Conservation (phyloP, 2,888 invertebrate genomes). For the Graphium colonna region DNA sequence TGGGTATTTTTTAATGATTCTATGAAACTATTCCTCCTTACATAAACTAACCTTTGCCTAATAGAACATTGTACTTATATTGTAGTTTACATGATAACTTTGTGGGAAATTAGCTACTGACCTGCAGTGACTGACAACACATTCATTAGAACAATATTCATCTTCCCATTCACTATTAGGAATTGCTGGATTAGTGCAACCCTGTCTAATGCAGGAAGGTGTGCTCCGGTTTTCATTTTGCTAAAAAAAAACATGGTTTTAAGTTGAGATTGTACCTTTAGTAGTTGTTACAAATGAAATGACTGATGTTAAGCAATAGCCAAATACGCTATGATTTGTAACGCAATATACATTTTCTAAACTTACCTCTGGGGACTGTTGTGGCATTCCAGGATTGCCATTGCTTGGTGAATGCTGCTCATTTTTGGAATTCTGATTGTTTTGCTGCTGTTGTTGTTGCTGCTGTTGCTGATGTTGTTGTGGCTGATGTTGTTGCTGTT, state of each 20-base stretch:
- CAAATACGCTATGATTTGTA: no score
- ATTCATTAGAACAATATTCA: constrained; percentile 98
- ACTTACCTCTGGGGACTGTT: constrained; percentile 66
- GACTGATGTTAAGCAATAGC: no score
- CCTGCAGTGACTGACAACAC: constrained; percentile 97
- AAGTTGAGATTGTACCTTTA: no score
- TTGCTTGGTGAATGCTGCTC: constrained; percentile 74
- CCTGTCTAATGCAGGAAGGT: constrained; percentile 89
- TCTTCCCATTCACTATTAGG: constrained; percentile 97
- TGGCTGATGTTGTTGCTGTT: constrained; percentile 56
- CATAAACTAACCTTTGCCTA: no score
- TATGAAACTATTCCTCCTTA: no score
- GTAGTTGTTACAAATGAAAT: no score
- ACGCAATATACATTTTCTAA: no score
- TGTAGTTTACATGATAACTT: background rate
- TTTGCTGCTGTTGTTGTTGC: constrained; percentile 53
- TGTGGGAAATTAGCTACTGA: constrained; percentile 33
- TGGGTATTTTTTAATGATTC: no score
- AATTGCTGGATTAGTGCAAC: constrained; percentile 94
- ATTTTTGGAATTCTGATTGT: constrained; percentile 54
- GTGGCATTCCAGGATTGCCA: constrained; percentile 63
- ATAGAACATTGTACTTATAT: no score
- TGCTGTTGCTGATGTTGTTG: constrained; percentile 67
- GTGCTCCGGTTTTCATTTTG: constrained; percentile 69
- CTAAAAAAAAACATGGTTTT: constrained; percentile 48